These are phyloP conservation scores for Solea senegalensis DNA, from an alignment of 2,113 vertebrate genomes.

Conservation along the genomic window DNA sequence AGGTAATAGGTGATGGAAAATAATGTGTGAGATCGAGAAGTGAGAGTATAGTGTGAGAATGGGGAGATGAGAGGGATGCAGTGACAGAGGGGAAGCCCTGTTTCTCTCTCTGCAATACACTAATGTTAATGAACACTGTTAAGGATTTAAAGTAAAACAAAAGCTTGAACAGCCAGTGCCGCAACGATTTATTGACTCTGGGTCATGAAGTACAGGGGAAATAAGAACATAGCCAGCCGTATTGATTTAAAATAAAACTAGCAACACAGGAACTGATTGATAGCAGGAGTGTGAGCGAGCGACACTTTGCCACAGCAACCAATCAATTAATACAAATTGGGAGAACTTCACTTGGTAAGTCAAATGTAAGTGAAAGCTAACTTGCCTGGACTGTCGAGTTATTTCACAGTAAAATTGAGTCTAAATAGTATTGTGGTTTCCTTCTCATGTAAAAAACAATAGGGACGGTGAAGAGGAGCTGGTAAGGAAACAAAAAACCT, in stretches of 20 bases:
- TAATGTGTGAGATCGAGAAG: slow-evolving; percentile 9
- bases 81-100: not conserved
- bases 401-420: not conserved
- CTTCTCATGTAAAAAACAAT: not conserved
- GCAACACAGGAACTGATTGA: not conserved
- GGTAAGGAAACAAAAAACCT: not conserved
- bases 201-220: not conserved
- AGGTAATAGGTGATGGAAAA: slow-evolving; percentile 25
- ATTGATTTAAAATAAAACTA: not conserved
- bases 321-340: no score
- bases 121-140: not conserved
- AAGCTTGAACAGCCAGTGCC: not conserved
- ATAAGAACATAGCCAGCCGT: not conserved
- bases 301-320: no score
- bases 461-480: not conserved
- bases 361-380: no score
- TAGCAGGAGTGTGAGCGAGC: not conserved
- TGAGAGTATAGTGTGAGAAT: slow-evolving; percentile 17
- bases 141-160: not conserved
- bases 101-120: not conserved
- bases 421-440: not conserved
- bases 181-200: not conserved
- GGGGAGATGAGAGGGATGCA: not conserved
- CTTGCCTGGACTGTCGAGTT: no score
- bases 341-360: no score